Evolutionary conservation across 2,888 invertebrate species (phyloP), one percentile per base, ranked within the genome.

Genomic region (Epiblema foenella): DNA sequence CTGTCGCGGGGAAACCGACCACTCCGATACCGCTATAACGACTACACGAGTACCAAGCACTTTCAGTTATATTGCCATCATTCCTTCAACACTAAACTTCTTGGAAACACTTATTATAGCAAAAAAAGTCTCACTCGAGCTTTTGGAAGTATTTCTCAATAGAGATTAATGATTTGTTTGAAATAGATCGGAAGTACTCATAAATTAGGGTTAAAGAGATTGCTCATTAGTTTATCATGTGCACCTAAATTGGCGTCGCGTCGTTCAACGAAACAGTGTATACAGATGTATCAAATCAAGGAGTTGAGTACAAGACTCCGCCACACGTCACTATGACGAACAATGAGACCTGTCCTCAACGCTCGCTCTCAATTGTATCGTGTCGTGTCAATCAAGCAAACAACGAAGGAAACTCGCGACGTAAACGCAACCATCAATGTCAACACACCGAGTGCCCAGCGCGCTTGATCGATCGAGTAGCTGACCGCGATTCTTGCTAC

Each of bases 381-480:
- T 83, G 83, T 80, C 77, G 79, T 83, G 83, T 84, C 87, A 83
- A 84, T 83, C 84, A 85, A 82, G 78, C 81, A 75, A 75, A 75
- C 81, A 75, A 74, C 76, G 77, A 81, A 86, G 88, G 90, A 89
- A 89, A 85, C 82, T 77, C 70, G 76, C 81, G 78, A 80, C 82
- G 77, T 81, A 85, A 85, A 82, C 80, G 79, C 77, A 79, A 76
- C 79, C n/a, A n/a, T n/a, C 88, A 90, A 89, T 89, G 89, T 86
- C 89, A 86, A 86, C 86, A 56, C 56, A 51, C 24, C 78, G 67
- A 72, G 75, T 69, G 70, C 75, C 80, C 79, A 82, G 79, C 78
- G 81, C 81, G 81, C 81, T 54, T 82, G 80, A 83, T 79, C 84
- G 83, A 81, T 83, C 81, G 82, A 82, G 52, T 18, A 56, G 54